Conservation (phyloP, 2,888 invertebrate species). For the Polyploca ridens region DNA sequence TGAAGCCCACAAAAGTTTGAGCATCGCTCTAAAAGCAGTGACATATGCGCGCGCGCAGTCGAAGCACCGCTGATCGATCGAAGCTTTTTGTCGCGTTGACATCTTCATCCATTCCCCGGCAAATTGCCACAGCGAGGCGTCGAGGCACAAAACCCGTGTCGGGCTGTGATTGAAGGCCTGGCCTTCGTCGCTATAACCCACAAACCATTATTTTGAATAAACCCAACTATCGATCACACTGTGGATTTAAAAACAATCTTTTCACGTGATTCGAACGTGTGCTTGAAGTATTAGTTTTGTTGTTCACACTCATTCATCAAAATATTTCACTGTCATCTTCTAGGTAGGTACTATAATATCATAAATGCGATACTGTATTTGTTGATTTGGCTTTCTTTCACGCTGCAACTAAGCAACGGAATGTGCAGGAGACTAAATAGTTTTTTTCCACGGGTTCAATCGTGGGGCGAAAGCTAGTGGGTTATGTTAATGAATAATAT, state of each 20-base stretch:
- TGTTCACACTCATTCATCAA: slow-evolving; percentile 46
- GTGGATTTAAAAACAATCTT: slow-evolving; percentile 56
- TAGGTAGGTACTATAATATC: too few relatives aligned
- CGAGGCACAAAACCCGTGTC: slow-evolving; percentile 59
- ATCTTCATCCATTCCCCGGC: slow-evolving; percentile 78
- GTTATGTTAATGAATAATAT: slow-evolving; percentile 21
- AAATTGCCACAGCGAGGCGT: slow-evolving; percentile 65
- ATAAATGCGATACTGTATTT: too few relatives aligned
- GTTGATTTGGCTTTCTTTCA: too few relatives aligned
- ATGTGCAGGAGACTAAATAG: too few relatives aligned
- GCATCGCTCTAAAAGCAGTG: slow-evolving; percentile 40
- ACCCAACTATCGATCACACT: slow-evolving; percentile 74
- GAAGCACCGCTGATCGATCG: slow-evolving; percentile 70
- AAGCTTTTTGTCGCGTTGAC: slow-evolving; percentile 81
- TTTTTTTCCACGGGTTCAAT: too few relatives aligned
- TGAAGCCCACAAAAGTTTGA: slow-evolving; percentile 32
- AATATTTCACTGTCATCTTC: slow-evolving; percentile 54
- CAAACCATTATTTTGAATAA: slow-evolving; percentile 74
- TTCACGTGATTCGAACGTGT: slow-evolving; percentile 31
- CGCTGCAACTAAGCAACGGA: too few relatives aligned
- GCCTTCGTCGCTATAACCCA: slow-evolving; percentile 40
- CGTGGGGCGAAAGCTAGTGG: too few relatives aligned
- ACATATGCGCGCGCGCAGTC: slow-evolving; percentile 68
- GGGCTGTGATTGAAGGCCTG: slow-evolving; percentile 71
- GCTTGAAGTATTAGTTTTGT: slow-evolving; percentile 48